These are phyloP conservation scores for Octodonta nipae DNA, from an alignment of 2,888 invertebrate species.

Conservation along the genomic window DNA sequence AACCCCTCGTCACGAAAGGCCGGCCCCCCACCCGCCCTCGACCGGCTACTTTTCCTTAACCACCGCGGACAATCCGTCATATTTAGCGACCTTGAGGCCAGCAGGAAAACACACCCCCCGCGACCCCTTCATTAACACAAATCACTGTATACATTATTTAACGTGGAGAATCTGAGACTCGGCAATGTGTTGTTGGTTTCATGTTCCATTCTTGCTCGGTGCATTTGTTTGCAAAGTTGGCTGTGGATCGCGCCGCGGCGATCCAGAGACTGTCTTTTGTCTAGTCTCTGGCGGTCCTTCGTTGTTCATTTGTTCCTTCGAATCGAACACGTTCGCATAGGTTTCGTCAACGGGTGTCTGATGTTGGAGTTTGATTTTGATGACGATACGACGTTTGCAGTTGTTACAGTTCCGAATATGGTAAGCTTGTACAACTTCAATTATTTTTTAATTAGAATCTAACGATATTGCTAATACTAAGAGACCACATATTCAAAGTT, in stretches of 20 bases:
- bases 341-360: conserved; percentile 1
- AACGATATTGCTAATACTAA: too few relatives aligned
- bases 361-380: conserved; percentile 38
- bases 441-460: too few relatives aligned
- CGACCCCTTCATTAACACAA: conserved; percentile 25
- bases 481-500: too few relatives aligned
- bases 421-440: too few relatives aligned
- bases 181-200: too few relatives aligned
- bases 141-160: conserved; percentile 25
- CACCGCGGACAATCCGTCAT: conserved; percentile 4
- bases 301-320: not conserved
- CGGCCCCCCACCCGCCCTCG: not conserved
- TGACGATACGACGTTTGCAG: conserved; percentile 53
- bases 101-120: conserved; percentile 14
- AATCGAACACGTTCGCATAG: not conserved
- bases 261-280: too few relatives aligned
- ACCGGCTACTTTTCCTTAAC: not conserved
- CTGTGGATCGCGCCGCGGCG: too few relatives aligned
- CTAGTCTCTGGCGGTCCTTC: not conserved
- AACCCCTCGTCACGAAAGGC: not conserved
- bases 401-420: conserved; percentile 52
- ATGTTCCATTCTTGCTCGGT: conserved; percentile 9
- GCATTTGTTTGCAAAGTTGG: too few relatives aligned
- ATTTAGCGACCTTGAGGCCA: conserved; percentile 5
- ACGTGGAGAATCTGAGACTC: conserved; percentile 23